phyloP scores from a whole-genome alignment of 64 coral and sea anemone genomes.

The Platygyra sinensis region DNA sequence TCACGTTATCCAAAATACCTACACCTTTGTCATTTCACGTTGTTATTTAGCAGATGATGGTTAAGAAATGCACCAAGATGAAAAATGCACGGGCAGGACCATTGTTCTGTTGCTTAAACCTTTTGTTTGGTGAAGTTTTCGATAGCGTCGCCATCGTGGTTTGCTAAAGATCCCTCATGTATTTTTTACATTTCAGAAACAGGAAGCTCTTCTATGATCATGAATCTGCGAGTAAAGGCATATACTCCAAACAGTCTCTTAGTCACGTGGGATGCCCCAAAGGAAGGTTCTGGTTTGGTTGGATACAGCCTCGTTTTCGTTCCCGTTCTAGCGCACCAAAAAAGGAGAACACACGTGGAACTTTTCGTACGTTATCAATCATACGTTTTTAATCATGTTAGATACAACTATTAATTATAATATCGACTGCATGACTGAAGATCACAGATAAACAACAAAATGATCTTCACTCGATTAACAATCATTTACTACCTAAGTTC shows the following conservation, averaged over 20 bases:
- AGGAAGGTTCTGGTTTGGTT: background rate
- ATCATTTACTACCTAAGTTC: too few relatives aligned
- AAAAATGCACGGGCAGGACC: too few relatives aligned
- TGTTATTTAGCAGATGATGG: too few relatives aligned
- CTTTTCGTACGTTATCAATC: slow-evolving; percentile 9
- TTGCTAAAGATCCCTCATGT: background rate
- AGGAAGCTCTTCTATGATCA: background rate
- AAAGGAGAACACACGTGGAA: slow-evolving; percentile 12
- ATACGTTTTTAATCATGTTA: too few relatives aligned
- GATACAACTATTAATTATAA: too few relatives aligned
- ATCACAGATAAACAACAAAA: background rate
- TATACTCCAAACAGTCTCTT: background rate
- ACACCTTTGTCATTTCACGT: too few relatives aligned
- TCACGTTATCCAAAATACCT: too few relatives aligned
- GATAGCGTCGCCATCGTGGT: background rate
- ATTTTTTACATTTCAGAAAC: background rate
- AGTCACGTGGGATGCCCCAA: slow-evolving; percentile 2
- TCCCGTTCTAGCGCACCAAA: background rate
- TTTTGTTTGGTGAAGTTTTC: too few relatives aligned
- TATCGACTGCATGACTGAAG: too few relatives aligned
- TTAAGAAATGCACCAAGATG: too few relatives aligned
- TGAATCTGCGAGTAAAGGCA: background rate
- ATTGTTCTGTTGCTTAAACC: too few relatives aligned
- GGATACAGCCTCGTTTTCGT: slow-evolving; percentile 37
- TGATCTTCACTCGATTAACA: too few relatives aligned